Evolutionary conservation across 2,888 invertebrate species (phyloP).

Genomic region (Ochropleura plecta): DNA sequence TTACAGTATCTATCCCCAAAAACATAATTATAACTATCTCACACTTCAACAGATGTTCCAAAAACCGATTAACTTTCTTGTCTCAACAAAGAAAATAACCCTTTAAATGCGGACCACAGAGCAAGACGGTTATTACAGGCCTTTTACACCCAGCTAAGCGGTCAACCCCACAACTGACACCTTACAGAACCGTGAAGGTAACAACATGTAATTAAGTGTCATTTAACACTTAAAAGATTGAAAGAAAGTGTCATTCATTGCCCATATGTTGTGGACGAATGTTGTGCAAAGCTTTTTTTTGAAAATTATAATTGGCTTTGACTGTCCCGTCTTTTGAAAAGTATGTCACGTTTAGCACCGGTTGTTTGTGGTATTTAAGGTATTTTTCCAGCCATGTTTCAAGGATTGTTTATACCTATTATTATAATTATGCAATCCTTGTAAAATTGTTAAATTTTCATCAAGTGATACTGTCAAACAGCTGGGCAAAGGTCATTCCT

Average conservation of each 20-base stretch:
- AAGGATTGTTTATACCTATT: too few species aligned
- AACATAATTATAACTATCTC: slow-evolving; percentile 33
- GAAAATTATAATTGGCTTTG: slow-evolving; percentile 55
- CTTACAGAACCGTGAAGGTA: slow-evolving; percentile 82
- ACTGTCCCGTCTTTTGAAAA: slow-evolving; percentile 57
- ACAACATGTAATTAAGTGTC: slow-evolving; percentile 84
- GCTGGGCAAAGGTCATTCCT: not conserved
- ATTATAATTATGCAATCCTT: too few species aligned
- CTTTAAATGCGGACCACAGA: slow-evolving; percentile 76
- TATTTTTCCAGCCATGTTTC: not conserved
- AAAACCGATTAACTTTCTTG: slow-evolving; percentile 69
- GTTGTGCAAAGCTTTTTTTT: slow-evolving; percentile 71
- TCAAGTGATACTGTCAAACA: not conserved
- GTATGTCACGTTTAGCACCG: slow-evolving; percentile 65
- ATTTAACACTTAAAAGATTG: slow-evolving; percentile 82
- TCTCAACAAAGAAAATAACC: slow-evolving; percentile 79
- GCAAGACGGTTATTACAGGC: slow-evolving; percentile 68
- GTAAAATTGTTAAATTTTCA: not conserved
- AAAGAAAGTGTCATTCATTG: slow-evolving; percentile 83
- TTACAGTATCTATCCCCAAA: slow-evolving; percentile 38
- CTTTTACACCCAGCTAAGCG: slow-evolving; percentile 82
- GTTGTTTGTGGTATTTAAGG: slow-evolving; percentile 55
- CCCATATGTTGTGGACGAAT: slow-evolving; percentile 81
- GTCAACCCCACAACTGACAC: slow-evolving; percentile 88
- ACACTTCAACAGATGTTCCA: slow-evolving; percentile 56